These are phyloP conservation scores for Heteromurus nitidus DNA, from an alignment of 2,888 invertebrate genomes.

Conservation along the genomic window DNA sequence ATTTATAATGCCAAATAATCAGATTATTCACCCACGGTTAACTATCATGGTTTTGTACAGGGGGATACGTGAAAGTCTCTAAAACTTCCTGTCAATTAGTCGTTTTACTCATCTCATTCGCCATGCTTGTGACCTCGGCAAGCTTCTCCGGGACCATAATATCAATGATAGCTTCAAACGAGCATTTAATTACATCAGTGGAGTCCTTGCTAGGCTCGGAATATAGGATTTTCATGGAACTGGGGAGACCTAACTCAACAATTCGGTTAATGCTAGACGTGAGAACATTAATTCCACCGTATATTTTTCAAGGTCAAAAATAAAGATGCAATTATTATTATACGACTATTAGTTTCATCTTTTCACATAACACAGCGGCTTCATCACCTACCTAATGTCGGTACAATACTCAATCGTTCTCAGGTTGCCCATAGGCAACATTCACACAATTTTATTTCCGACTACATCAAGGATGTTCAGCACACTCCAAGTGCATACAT, in stretches of 20 bases:
- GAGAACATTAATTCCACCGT: too few species aligned
- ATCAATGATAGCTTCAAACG: slow-evolving; percentile 36
- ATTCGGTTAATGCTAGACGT: slow-evolving; percentile 41
- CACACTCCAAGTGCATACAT: slow-evolving; percentile 43
- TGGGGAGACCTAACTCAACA: slow-evolving; percentile 48
- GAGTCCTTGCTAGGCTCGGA: slow-evolving; percentile 41
- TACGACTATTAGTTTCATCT: too few species aligned
- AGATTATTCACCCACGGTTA: neutral
- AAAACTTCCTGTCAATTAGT: neutral
- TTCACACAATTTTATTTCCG: neutral
- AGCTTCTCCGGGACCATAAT: slow-evolving; percentile 47
- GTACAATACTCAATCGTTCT: too few species aligned
- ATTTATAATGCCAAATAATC: too few species aligned
- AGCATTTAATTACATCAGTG: slow-evolving; percentile 46
- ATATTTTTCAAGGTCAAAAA: too few species aligned
- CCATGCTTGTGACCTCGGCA: slow-evolving; percentile 19
- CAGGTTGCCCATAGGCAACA: neutral
- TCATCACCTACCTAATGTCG: too few species aligned
- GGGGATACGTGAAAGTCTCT: neutral
- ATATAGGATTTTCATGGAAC: slow-evolving; percentile 45
- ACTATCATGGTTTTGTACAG: neutral
- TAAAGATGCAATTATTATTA: too few species aligned
- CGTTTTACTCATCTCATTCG: neutral
- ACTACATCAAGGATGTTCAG: slow-evolving; percentile 11
- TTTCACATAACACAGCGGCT: too few species aligned